These are phyloP conservation scores for Heliopora coerulea DNA, from an alignment of 92 coral and sea anemone genomes.

Conservation along the genomic window DNA sequence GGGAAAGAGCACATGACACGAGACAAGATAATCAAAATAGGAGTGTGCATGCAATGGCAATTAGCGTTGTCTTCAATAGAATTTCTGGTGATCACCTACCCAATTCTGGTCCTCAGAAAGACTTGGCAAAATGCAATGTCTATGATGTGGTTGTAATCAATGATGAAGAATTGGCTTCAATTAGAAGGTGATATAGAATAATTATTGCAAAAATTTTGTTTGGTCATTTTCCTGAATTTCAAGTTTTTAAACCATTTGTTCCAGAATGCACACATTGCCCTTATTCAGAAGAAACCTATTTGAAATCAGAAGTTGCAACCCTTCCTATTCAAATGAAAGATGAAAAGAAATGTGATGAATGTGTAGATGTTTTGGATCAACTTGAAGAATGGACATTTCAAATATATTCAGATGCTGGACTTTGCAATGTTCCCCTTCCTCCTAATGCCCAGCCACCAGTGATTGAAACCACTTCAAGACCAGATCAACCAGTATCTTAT, in stretches of 20 bases:
- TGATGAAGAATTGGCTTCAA: conserved; percentile 46
- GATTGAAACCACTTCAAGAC: conserved; percentile 17
- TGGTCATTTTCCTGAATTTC: conserved; percentile 51
- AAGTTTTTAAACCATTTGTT: conserved; percentile 43
- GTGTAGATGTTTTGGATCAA: conserved; percentile 61
- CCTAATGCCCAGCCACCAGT: conserved; percentile 40
- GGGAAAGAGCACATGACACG: conserved; percentile 47
- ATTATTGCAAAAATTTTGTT: conserved; percentile 45
- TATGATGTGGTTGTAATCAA: conserved; percentile 21
- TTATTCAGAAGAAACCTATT: conserved; percentile 40
- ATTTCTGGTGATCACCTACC: conserved; percentile 38
- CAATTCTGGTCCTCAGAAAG: conserved; percentile 43
- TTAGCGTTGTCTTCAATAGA: conserved; percentile 42
- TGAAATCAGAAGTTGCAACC: conserved; percentile 52
- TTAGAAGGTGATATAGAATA: conserved; percentile 39
- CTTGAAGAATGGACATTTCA: conserved; percentile 58
- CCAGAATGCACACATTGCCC: conserved; percentile 45
- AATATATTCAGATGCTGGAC: conserved; percentile 56
- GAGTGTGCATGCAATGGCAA: conserved; percentile 52
- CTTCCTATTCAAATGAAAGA: conserved; percentile 63
- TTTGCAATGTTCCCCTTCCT: conserved; percentile 36
- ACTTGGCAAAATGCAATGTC: conserved; percentile 29
- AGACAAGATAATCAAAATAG: conserved; percentile 46
- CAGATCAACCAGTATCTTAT: conserved; percentile 56
- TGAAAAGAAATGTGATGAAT: conserved; percentile 59